Conservation (phyloP, 2,888 invertebrate genomes). For the Tholera decimalis region DNA sequence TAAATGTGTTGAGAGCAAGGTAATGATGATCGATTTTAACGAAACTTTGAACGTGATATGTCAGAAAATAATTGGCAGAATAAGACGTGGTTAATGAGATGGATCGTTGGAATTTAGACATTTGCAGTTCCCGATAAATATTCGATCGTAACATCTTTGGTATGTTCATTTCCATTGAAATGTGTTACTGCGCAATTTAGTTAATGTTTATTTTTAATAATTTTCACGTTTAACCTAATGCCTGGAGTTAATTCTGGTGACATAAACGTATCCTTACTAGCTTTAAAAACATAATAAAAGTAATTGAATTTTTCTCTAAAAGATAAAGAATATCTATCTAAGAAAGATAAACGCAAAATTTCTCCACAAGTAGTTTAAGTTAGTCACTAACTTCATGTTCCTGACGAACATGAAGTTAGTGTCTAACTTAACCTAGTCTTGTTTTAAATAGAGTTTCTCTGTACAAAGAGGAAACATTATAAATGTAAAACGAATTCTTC, state of each 20-base stretch:
- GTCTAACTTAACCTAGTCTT: constrained; percentile 21
- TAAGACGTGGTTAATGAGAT: constrained; percentile 47
- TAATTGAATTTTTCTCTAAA: no score
- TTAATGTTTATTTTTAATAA: neutral
- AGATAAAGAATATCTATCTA: neutral
- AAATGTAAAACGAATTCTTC: constrained; percentile 53
- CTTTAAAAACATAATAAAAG: no score
- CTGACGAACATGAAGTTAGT: constrained; percentile 7
- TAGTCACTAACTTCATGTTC: no score
- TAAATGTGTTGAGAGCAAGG: constrained; percentile 57
- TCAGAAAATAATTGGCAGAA: constrained; percentile 52
- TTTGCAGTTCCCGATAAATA: constrained; percentile 22
- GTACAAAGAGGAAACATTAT: constrained; percentile 41
- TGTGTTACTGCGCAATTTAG: neutral
- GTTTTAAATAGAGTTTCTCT: constrained; percentile 40
- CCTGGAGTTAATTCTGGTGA: neutral
- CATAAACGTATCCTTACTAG: neutral
- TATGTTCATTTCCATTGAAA: neutral
- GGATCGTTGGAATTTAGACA: constrained; percentile 33
- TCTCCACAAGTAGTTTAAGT: constrained; percentile 1
- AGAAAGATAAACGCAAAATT: neutral
- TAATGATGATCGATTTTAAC: constrained; percentile 69
- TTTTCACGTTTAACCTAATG: neutral
- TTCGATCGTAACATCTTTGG: constrained; percentile 28
- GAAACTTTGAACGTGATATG: constrained; percentile 59